phyloP scores from a whole-genome alignment of 2,797 vertebrate genomes.

The Pangasius sanitwongsei region DNA sequence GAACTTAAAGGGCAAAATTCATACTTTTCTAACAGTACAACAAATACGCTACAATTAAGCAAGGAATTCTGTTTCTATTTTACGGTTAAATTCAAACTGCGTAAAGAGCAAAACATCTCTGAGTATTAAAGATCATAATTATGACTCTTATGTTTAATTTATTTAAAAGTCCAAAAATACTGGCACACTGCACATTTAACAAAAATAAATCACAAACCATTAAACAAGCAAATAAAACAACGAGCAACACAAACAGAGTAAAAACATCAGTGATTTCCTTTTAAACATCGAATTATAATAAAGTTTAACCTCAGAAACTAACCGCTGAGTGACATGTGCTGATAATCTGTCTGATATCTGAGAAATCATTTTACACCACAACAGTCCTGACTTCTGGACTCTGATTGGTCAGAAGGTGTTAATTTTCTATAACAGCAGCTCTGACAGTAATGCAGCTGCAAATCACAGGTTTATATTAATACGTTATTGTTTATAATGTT shows the following conservation, averaged over 20 bases:
- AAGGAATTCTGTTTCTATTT: not conserved
- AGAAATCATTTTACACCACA: not conserved
- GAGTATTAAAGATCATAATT: not conserved
- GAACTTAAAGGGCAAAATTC: not conserved
- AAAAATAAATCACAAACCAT: slow-evolving; percentile 10
- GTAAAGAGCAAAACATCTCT: not conserved
- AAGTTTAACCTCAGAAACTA: no score
- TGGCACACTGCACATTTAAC: not conserved
- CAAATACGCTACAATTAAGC: not conserved
- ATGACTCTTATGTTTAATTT: not conserved
- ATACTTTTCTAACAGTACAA: not conserved
- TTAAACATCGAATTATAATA: not conserved
- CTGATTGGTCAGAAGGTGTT: not conserved
- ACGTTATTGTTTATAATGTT: not conserved
- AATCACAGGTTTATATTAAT: not conserved
- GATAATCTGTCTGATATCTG: not conserved
- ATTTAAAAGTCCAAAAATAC: slow-evolving; percentile 26
- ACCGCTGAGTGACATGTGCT: not conserved
- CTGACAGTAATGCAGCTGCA: not conserved
- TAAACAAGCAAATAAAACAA: slow-evolving; percentile 5
- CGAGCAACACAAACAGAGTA: not conserved
- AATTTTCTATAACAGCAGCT: not conserved
- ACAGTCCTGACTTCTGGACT: not conserved
- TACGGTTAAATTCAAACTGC: not conserved
- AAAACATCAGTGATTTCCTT: not conserved